Percentiles rank a stretch among this genome's conserved stretches.
Evolutionary conservation across 2,888 invertebrate genomes (phyloP).

Genomic region (Notodonta dromedarius): DNA sequence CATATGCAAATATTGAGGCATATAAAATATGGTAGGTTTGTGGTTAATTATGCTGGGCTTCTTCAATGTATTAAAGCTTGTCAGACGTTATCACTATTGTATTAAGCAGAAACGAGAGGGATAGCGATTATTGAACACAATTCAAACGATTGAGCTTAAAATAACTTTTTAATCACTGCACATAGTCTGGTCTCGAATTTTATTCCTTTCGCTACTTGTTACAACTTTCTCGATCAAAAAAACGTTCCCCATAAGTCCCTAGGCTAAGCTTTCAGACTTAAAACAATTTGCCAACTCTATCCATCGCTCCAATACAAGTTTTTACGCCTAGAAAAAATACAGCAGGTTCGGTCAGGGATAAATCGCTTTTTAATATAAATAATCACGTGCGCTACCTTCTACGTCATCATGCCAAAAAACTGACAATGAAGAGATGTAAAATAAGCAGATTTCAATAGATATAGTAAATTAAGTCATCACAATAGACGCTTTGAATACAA

Average conservation of each 20-base stretch:
- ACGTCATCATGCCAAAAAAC: not conserved
- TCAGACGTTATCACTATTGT: too few species aligned
- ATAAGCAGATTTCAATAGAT: constrained; percentile 1
- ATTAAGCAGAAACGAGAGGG: too few species aligned
- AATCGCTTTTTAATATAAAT: not conserved
- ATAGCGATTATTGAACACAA: too few species aligned
- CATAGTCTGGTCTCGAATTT: too few species aligned
- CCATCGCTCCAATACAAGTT: not conserved
- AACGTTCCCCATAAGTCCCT: not conserved
- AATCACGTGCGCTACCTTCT: not conserved
- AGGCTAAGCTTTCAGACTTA: not conserved
- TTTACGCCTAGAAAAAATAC: not conserved
- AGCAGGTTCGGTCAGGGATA: constrained; percentile 3
- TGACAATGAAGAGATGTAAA: not conserved
- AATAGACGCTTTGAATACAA: constrained; percentile 1
- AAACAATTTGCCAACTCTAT: not conserved
- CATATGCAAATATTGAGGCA: too few species aligned
- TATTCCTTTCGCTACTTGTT: not conserved
- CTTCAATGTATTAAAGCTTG: too few species aligned
- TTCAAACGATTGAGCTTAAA: too few species aligned
- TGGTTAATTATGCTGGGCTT: too few species aligned
- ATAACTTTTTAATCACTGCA: too few species aligned
- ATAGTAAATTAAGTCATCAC: not conserved
- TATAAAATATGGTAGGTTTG: too few species aligned
- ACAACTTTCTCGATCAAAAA: not conserved